Percentiles rank a stretch among this genome's conserved stretches.
Evolutionary conservation across 2,888 invertebrate genomes (phyloP).

Genomic region (Bugula neritina): DNA sequence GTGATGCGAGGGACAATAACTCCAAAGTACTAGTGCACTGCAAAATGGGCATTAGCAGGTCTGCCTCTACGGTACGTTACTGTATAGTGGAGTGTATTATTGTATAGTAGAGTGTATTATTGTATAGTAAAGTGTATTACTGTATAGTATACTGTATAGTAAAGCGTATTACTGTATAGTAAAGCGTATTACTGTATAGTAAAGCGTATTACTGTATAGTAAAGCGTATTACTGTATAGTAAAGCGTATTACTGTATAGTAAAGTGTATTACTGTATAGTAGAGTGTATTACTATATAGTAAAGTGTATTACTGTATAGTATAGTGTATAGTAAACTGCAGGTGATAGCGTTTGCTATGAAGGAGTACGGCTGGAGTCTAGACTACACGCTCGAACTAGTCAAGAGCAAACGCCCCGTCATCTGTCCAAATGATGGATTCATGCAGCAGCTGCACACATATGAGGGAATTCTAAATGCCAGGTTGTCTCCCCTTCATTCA

Average conservation of each 20-base stretch:
- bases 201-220: too few relatives aligned
- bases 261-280: too few relatives aligned
- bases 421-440: slow-evolving; percentile 93
- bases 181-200: too few relatives aligned
- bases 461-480: slow-evolving; percentile 86
- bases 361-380: slow-evolving; percentile 89
- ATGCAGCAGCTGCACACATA: slow-evolving; percentile 89
- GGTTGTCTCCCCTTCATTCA: slow-evolving; percentile 38
- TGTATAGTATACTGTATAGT: too few relatives aligned
- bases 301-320: too few relatives aligned
- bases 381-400: slow-evolving; percentile 82
- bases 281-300: too few relatives aligned
- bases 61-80: slow-evolving; percentile 80
- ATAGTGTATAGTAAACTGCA: slow-evolving; percentile 29
- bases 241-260: too few relatives aligned
- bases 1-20: slow-evolving; percentile 62
- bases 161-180: too few relatives aligned
- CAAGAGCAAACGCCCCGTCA: slow-evolving; percentile 81
- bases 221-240: too few relatives aligned
- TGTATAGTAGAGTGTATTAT: too few relatives aligned
- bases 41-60: slow-evolving; percentile 97
- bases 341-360: slow-evolving; percentile 91
- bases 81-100: too few relatives aligned
- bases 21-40: slow-evolving; percentile 76
- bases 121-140: too few relatives aligned